Percentiles rank a stretch among this genome's conserved stretches.
phyloP scores from a whole-genome alignment of 2,113 vertebrate genomes.

The Nanorana parkeri region DNA sequence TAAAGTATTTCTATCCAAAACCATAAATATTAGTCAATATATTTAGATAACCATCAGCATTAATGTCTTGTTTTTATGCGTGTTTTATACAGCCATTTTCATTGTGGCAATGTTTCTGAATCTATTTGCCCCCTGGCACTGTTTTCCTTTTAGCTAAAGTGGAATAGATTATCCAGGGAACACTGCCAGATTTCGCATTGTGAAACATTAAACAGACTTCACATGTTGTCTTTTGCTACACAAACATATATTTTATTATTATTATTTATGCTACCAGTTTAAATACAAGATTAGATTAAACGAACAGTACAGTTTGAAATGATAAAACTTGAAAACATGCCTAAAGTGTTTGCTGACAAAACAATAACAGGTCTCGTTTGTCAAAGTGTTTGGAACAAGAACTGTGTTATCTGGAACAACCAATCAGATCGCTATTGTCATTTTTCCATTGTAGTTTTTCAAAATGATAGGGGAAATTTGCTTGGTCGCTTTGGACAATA shows the following conservation, averaged over 20 bases:
- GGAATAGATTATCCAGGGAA: slow-evolving; percentile 36
- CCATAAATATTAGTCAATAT: slow-evolving; percentile 13
- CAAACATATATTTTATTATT: slow-evolving; percentile 47
- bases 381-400: too few relatives aligned
- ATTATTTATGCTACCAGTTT: slow-evolving; percentile 45
- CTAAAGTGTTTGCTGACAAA: too few relatives aligned
- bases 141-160: slow-evolving; percentile 31
- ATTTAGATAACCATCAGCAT: slow-evolving; percentile 1
- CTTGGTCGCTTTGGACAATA: too few relatives aligned
- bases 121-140: slow-evolving; percentile 30
- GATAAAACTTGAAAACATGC: background rate
- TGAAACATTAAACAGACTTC: slow-evolving; percentile 46
- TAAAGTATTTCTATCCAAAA: slow-evolving; percentile 21
- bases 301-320: slow-evolving; percentile 26
- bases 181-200: slow-evolving; percentile 44
- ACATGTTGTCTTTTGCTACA: slow-evolving; percentile 38
- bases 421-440: too few relatives aligned
- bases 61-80: slow-evolving; percentile 23
- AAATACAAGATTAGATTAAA: slow-evolving; percentile 35
- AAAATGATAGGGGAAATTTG: too few relatives aligned
- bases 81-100: slow-evolving; percentile 18
- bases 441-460: too few relatives aligned
- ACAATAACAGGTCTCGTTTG: too few relatives aligned
- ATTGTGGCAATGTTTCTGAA: slow-evolving; percentile 11
- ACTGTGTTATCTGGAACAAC: too few relatives aligned